phyloP scores from a whole-genome alignment of 2,888 invertebrate genomes.

The Plebejus argus region DNA sequence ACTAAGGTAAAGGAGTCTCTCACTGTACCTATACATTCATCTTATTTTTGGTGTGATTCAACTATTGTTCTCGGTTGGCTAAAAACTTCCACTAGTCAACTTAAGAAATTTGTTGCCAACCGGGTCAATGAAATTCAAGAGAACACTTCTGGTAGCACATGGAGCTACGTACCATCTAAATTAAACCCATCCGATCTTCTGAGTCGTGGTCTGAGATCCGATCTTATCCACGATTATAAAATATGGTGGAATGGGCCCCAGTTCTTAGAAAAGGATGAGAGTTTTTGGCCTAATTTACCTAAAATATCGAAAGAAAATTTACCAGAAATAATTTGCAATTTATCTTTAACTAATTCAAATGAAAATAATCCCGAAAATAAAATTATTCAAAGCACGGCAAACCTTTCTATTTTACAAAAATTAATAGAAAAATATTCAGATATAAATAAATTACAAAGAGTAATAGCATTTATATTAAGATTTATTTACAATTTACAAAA shows the following conservation, averaged over 20 bases:
- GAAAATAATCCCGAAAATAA: too few species aligned
- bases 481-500: slow-evolving; percentile 21
- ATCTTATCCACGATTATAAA: slow-evolving; percentile 32
- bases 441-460: background rate
- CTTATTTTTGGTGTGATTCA: slow-evolving; percentile 45
- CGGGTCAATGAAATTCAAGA: slow-evolving; percentile 47
- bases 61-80: slow-evolving; percentile 46
- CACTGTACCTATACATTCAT: slow-evolving; percentile 28
- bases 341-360: too few species aligned
- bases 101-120: slow-evolving; percentile 44
- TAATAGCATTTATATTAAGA: slow-evolving; percentile 26
- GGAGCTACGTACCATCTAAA: slow-evolving; percentile 45
- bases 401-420: too few species aligned
- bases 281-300: background rate
- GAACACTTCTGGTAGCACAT: slow-evolving; percentile 36
- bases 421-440: background rate
- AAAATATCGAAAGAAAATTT: background rate
- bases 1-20: slow-evolving; percentile 40
- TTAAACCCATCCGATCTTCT: slow-evolving; percentile 46
- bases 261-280: background rate
- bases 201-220: slow-evolving; percentile 44
- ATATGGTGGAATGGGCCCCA: slow-evolving; percentile 42
- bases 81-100: slow-evolving; percentile 33
- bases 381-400: too few species aligned
- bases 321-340: background rate